Evolutionary conservation across 2,113 vertebrate genomes (phyloP).

Genomic region (Smithornis capensis): DNA sequence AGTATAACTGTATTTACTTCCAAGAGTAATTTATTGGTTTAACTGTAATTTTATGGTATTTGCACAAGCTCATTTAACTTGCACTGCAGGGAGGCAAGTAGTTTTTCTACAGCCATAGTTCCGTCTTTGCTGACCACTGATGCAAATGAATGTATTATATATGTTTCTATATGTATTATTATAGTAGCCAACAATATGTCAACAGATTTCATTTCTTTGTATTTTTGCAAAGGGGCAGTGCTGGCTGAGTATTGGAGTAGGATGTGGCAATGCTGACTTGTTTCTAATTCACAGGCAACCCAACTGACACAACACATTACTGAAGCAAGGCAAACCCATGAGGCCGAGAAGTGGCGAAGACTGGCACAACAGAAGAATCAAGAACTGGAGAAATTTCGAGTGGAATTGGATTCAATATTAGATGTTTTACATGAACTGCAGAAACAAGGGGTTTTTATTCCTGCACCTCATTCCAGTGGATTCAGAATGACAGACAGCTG

Average conservation of each 20-base stretch:
- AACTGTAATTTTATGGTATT: background rate
- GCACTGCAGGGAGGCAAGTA: background rate
- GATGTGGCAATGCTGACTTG: background rate
- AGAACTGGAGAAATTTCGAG: conserved; percentile 87
- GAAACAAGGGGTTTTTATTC: conserved; percentile 83
- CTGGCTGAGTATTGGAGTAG: background rate
- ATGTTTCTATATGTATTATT: too few relatives aligned
- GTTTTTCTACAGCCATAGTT: background rate
- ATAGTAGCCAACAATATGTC: background rate
- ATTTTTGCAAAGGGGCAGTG: background rate
- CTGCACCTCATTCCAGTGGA: conserved; percentile 31
- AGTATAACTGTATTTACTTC: background rate
- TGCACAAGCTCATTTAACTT: background rate
- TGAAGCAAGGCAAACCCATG: conserved; percentile 70
- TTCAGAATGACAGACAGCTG: background rate
- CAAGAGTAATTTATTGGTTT: background rate
- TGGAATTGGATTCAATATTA: conserved; percentile 90
- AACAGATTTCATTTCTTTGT: background rate
- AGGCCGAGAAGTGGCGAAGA: conserved; percentile 81
- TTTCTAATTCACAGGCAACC: conserved; percentile 75
- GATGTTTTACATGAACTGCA: conserved; percentile 88
- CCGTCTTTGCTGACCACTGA: background rate
- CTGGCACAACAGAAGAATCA: conserved; percentile 83
- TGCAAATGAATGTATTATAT: too few relatives aligned
- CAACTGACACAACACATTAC: conserved; percentile 61